Evolutionary conservation across 2,888 invertebrate species (phyloP).

Genomic region (Campopleginae sp.): DNA sequence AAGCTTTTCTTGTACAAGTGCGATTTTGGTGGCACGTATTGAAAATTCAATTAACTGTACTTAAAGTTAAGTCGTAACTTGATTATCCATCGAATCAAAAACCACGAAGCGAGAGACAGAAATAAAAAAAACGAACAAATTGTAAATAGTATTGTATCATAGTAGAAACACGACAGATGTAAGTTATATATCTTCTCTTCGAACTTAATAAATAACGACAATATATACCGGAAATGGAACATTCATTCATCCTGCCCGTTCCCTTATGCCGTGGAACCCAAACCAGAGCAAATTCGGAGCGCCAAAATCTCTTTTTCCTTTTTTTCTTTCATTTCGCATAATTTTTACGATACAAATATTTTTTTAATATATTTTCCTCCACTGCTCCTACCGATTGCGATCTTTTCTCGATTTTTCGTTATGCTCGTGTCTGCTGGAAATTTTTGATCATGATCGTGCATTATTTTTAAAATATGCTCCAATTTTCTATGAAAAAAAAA

Average conservation of each 20-base stretch:
- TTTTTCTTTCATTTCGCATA: too few species aligned
- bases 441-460: background rate
- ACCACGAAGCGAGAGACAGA: conserved; percentile 14
- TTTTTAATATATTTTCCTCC: too few species aligned
- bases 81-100: conserved; percentile 34
- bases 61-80: conserved; percentile 37
- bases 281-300: background rate
- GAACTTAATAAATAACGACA: conserved; percentile 82
- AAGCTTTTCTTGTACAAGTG: conserved; percentile 17
- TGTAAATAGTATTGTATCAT: conserved; percentile 82
- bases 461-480: background rate
- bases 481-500: background rate
- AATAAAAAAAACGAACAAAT: conserved; percentile 57
- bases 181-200: conserved; percentile 79
- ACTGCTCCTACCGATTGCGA: too few species aligned
- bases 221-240: conserved; percentile 68
- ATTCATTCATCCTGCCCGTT: background rate
- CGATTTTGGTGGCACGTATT: conserved; percentile 11
- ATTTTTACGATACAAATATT: too few species aligned
- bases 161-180: conserved; percentile 76
- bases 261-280: background rate
- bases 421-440: background rate
- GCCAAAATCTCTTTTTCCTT: background rate
- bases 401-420: background rate
- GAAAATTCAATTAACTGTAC: conserved; percentile 11